Evolutionary conservation across 1,140 invertebrate genomes (phyloP).

Genomic region (Cydia fagiglandana): DNA sequence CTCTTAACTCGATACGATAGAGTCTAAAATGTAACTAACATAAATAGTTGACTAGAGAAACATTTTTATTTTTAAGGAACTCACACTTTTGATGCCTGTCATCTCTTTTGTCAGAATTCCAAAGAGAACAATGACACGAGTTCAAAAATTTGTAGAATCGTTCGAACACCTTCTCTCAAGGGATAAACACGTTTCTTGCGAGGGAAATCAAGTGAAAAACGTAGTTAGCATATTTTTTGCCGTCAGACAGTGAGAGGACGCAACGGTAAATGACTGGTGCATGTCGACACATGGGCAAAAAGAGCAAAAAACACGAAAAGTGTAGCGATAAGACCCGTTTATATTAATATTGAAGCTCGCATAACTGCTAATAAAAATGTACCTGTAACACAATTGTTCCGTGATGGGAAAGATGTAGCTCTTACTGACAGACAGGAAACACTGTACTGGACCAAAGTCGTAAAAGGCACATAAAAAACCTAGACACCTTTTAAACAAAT

Average conservation of each 20-base stretch:
- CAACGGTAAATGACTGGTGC: constrained; percentile 27
- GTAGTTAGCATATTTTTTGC: constrained; percentile 23
- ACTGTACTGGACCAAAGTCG: too few relatives aligned
- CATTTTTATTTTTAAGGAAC: constrained; percentile 12
- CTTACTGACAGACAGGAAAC: too few relatives aligned
- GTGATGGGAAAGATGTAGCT: too few relatives aligned
- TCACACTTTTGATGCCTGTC: constrained; percentile 6
- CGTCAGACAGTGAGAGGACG: constrained; percentile 10
- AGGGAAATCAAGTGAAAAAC: constrained; percentile 7
- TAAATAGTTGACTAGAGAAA: background rate
- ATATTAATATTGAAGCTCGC: background rate
- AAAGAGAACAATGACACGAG: constrained; percentile 8
- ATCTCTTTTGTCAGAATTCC: constrained; percentile 6
- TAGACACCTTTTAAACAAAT: too few relatives aligned
- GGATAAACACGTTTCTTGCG: background rate
- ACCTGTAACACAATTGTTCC: too few relatives aligned
- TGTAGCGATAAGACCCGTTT: background rate
- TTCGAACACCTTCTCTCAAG: background rate
- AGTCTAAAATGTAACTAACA: background rate
- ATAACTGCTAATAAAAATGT: background rate
- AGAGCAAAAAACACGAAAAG: constrained; percentile 9
- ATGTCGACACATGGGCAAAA: constrained; percentile 17
- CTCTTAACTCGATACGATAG: background rate
- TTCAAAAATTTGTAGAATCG: background rate
- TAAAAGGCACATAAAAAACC: too few relatives aligned